Evolutionary conservation across 1,140 invertebrate genomes (phyloP).

Genomic region (Cotesia typhae): DNA sequence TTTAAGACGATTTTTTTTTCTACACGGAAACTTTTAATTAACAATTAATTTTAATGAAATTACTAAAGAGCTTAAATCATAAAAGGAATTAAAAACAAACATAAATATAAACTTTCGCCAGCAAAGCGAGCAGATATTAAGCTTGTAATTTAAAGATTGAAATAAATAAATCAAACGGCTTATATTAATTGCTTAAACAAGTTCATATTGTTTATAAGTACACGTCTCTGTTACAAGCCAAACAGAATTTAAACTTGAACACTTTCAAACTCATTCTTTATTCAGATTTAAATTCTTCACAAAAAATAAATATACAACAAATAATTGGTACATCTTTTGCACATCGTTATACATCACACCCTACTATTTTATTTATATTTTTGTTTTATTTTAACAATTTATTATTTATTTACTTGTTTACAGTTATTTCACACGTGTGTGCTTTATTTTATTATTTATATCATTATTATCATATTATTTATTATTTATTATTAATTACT

Average conservation of each 20-base stretch:
- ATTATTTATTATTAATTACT: background rate
- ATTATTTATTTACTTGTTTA: slow-evolving; percentile 23
- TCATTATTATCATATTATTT: background rate
- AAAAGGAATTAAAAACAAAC: too few species aligned
- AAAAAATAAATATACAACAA: slow-evolving; percentile 3
- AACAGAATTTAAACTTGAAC: slow-evolving; percentile 42
- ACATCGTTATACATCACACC: slow-evolving; percentile 20
- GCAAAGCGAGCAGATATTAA: too few species aligned
- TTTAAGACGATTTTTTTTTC: too few species aligned
- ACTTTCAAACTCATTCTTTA: slow-evolving; percentile 25
- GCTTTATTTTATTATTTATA: background rate
- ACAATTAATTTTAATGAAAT: background rate
- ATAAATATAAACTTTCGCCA: too few species aligned
- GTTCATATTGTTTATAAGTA: slow-evolving; percentile 59
- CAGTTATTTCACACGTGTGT: background rate
- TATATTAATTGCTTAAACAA: slow-evolving; percentile 52
- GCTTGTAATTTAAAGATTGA: background rate
- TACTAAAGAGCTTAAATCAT: too few species aligned
- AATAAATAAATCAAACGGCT: slow-evolving; percentile 31
- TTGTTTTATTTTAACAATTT: background rate
- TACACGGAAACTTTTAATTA: too few species aligned
- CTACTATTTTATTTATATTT: slow-evolving; percentile 19
- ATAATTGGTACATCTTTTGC: slow-evolving; percentile 17
- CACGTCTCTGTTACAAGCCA: slow-evolving; percentile 51
- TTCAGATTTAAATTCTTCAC: slow-evolving; percentile 12